Conservation (phyloP, 2,888 invertebrate genomes). For the Dichetophora obliterata region DNA sequence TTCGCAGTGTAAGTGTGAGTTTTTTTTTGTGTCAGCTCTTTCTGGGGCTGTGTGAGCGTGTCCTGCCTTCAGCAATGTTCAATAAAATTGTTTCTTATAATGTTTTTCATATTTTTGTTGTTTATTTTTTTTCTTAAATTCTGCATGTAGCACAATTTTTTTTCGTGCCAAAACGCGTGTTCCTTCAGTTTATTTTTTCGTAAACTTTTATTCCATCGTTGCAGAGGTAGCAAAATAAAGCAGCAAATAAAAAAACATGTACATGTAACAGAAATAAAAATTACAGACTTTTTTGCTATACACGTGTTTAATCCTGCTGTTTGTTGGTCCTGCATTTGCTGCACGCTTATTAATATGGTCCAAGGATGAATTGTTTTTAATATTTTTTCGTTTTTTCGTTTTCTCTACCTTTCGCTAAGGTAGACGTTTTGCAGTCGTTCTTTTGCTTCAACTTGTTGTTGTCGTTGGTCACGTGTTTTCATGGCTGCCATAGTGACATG, state of each 20-base stretch:
- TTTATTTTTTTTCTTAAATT: too few species aligned
- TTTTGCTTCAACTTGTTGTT: neutral
- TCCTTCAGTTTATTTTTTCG: too few species aligned
- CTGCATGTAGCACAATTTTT: too few species aligned
- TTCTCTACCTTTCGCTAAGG: too few species aligned
- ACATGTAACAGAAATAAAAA: neutral
- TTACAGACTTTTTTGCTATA: neutral
- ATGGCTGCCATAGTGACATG: neutral
- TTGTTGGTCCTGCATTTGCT: neutral
- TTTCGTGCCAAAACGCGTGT: too few species aligned
- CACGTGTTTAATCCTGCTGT: neutral
- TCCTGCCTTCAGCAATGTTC: too few species aligned
- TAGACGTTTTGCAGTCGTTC: neutral
- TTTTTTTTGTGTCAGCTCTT: too few species aligned
- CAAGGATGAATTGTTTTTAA: constrained; percentile 11
- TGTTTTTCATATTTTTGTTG: too few species aligned
- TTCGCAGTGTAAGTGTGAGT: too few species aligned
- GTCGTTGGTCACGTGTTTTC: constrained; percentile 8
- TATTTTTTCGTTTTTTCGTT: too few species aligned
- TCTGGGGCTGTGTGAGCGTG: too few species aligned
- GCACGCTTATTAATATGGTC: constrained; percentile 1
- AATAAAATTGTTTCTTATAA: too few species aligned
- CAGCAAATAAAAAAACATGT: neutral
- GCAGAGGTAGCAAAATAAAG: neutral
- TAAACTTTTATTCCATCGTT: neutral